phyloP scores from a whole-genome alignment of 2,888 invertebrate species.

The Xestobium rufovillosum region DNA sequence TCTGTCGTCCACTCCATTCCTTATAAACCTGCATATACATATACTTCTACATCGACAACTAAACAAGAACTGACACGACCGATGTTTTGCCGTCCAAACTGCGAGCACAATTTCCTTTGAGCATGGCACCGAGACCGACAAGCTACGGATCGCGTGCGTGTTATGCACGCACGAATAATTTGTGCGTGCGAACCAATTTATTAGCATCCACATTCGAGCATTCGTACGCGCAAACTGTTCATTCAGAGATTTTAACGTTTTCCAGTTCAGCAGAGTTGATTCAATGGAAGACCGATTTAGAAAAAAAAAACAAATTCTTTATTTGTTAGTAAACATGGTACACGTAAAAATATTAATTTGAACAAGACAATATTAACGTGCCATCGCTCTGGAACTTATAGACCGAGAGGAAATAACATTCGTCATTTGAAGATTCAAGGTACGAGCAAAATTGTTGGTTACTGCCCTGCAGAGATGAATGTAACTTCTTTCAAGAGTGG shows the following conservation, averaged over 20 bases:
- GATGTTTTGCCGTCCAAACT: no score
- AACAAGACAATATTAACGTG: slow-evolving; percentile 5
- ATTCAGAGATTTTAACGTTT: slow-evolving; percentile 8
- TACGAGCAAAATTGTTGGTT: slow-evolving; percentile 15
- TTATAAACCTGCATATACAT: slow-evolving; percentile 7
- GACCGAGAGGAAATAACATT: slow-evolving; percentile 9
- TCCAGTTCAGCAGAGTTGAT: slow-evolving; percentile 7
- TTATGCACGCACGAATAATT: no score
- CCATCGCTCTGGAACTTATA: slow-evolving; percentile 16
- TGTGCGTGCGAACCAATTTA: no score
- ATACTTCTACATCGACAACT: no score
- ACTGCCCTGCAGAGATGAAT: slow-evolving; percentile 13
- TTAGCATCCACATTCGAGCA: no score
- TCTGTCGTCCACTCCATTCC: not conserved
- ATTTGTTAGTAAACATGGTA: slow-evolving; percentile 4
- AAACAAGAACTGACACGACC: no score
- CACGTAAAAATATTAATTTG: no score
- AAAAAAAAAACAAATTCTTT: slow-evolving; percentile 8
- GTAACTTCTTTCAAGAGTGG: not conserved
- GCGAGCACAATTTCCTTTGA: no score
- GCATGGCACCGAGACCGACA: no score
- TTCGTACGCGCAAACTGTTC: no score
- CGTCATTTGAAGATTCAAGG: slow-evolving; percentile 17
- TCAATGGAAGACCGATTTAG: slow-evolving; percentile 9
- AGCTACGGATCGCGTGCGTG: no score